phyloP scores from a whole-genome alignment of 2,113 vertebrate genomes.

The Buteo buteo region DNA sequence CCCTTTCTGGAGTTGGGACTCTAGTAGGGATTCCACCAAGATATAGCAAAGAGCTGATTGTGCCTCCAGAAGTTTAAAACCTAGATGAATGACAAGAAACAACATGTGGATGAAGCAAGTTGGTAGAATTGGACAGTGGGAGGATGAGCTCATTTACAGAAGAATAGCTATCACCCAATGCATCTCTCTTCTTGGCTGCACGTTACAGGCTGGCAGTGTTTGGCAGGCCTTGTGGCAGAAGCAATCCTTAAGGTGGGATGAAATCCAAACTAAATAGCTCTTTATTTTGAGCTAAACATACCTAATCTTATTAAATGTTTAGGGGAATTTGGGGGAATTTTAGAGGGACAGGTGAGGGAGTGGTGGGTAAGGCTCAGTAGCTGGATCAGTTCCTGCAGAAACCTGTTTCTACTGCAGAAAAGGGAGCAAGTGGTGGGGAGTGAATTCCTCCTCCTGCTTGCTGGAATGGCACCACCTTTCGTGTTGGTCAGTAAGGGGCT shows the following conservation, averaged over 20 bases:
- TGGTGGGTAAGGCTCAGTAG: background rate
- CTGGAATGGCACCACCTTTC: background rate
- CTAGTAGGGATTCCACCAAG: background rate
- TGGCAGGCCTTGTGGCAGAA: background rate
- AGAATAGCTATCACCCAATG: background rate
- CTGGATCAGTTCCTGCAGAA: background rate
- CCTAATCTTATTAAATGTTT: background rate
- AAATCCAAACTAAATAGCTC: background rate
- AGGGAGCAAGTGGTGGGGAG: background rate
- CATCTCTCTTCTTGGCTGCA: background rate
- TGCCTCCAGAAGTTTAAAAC: background rate
- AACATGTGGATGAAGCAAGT: background rate
- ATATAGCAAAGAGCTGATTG: background rate
- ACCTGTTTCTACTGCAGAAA: background rate
- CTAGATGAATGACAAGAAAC: background rate
- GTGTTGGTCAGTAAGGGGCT: background rate
- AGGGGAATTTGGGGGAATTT: background rate
- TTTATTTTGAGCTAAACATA: background rate
- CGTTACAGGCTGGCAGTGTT: background rate
- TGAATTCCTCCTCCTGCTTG: background rate
- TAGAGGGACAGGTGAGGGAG: background rate
- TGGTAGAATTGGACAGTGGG: background rate
- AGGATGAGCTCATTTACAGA: constrained; percentile 1
- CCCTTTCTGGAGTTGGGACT: background rate
- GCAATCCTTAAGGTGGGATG: background rate